These are phyloP conservation scores for Lasioglossum lativentre DNA, from an alignment of 2,888 invertebrate species.

Conservation along the genomic window DNA sequence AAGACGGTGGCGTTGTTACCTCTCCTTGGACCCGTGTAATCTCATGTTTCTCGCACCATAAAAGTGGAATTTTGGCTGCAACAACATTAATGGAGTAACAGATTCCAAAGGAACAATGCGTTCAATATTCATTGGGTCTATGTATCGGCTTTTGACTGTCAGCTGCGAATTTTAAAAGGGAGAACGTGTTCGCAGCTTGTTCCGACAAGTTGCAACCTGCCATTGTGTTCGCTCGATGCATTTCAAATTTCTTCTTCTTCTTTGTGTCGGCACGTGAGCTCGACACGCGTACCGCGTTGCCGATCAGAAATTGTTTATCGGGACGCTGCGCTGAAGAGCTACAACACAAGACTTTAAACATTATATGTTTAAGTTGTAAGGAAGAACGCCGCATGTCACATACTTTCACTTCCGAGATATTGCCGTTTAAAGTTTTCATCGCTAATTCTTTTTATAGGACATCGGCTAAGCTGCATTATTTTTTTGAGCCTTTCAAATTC, in stretches of 20 bases:
- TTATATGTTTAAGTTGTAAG: no score
- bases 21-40: constrained; percentile 9
- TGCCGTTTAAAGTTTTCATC: no score
- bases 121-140: constrained; percentile 58
- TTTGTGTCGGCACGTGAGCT: neutral
- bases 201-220: constrained; percentile 52
- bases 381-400: no score
- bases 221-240: constrained; percentile 37
- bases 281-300: neutral
- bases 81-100: neutral
- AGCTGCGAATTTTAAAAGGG: constrained; percentile 46
- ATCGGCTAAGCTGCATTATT: no score
- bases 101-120: constrained; percentile 7
- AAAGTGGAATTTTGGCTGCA: neutral
- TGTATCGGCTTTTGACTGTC: constrained; percentile 32
- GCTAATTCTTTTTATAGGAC: no score
- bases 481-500: no score
- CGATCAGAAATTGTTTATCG: neutral
- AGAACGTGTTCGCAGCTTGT: constrained; percentile 19
- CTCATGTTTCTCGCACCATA: neutral
- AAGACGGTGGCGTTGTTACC: neutral
- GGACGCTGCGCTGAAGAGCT: neutral
- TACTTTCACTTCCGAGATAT: no score
- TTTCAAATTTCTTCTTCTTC: constrained; percentile 30
- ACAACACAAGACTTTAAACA: neutral